phyloP scores from a whole-genome alignment of 2,888 invertebrate genomes.

The Ptycholaimellus sp. region DNA sequence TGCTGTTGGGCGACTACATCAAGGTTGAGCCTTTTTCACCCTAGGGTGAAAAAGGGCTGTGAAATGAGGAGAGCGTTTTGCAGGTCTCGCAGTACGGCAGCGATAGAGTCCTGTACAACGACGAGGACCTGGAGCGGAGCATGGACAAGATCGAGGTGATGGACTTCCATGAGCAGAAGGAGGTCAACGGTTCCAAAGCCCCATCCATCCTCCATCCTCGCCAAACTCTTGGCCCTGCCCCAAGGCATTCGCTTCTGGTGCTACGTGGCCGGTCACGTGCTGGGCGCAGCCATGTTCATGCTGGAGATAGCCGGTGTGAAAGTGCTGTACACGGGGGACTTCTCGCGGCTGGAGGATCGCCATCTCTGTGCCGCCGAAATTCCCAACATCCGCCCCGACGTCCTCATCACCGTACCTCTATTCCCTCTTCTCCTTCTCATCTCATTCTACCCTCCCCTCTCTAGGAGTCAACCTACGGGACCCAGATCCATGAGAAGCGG shows the following conservation, averaged over 20 bases:
- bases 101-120: constrained; percentile 60
- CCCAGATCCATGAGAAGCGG: constrained; percentile 90
- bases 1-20: constrained; percentile 93
- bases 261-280: constrained; percentile 91
- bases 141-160: constrained; percentile 80
- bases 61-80: constrained; percentile 3
- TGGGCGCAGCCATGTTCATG: constrained; percentile 99
- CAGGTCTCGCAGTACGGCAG: constrained; percentile 17
- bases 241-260: constrained; percentile 87
- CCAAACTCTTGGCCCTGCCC: no score
- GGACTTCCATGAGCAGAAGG: constrained; percentile 57
- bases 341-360: constrained; percentile 88
- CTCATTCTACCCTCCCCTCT: no score
- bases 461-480: constrained; percentile 91
- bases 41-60: no score
- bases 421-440: not conserved
- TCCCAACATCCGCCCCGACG: constrained; percentile 79
- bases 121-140: constrained; percentile 79
- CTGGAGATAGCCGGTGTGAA: constrained; percentile 97
- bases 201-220: no score
- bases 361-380: constrained; percentile 99
- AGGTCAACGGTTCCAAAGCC: constrained; percentile 60
- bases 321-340: constrained; percentile 58
- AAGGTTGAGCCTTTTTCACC: no score
- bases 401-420: constrained; percentile 56